A percentile compares a stretch with the other conserved stretches of the same genome.
These are phyloP conservation scores for Oscheius sp. DNA, from an alignment of 2,888 invertebrate species.

Conservation along the genomic window DNA sequence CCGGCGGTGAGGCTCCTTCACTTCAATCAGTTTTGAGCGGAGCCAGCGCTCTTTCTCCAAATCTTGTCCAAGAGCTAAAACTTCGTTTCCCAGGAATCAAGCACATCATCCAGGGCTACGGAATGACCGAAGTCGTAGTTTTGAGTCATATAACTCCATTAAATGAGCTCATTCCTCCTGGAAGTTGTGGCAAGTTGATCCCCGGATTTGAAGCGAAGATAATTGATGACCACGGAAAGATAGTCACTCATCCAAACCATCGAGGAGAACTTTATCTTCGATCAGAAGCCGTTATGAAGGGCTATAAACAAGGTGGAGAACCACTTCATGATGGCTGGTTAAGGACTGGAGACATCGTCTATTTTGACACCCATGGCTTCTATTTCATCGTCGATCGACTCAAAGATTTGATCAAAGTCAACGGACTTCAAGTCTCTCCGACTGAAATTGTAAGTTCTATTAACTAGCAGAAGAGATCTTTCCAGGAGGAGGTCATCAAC, in stretches of 20 bases:
- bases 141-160: constrained; percentile 53
- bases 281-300: constrained; percentile 84
- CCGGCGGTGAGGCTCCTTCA: constrained; percentile 2
- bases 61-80: constrained; percentile 49
- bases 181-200: constrained; percentile 55
- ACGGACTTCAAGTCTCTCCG: constrained; percentile 81
- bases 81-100: constrained; percentile 52
- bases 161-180: constrained; percentile 35
- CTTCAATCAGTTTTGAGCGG: constrained; percentile 58
- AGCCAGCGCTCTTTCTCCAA: constrained; percentile 51
- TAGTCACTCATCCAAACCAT: constrained; percentile 74
- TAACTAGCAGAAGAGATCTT: background rate
- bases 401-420: constrained; percentile 90
- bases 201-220: constrained; percentile 58
- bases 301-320: constrained; percentile 77
- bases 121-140: constrained; percentile 62
- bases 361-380: constrained; percentile 81
- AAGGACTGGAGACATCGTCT: constrained; percentile 81
- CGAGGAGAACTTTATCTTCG: constrained; percentile 86
- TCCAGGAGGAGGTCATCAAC: constrained; percentile 80
- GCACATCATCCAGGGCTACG: constrained; percentile 64
- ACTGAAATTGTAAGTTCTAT: constrained; percentile 48
- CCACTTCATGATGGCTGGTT: constrained; percentile 80
- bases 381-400: constrained; percentile 85
- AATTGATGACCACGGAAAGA: background rate